Conservation (phyloP, 2,797 vertebrate genomes). For the Oryzias sinensis region DNA sequence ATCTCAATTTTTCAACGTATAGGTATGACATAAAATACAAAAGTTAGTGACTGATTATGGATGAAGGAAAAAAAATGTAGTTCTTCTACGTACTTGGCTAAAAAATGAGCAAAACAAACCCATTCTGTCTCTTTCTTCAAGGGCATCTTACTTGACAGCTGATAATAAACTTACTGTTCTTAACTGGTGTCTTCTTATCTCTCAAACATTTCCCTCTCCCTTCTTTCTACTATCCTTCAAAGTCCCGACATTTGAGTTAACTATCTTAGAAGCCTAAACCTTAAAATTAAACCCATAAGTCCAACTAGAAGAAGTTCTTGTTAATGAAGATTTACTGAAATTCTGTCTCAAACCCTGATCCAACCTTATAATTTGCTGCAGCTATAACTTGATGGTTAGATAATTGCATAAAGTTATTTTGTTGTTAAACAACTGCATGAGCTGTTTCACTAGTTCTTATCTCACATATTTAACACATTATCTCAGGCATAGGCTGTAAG, state of each 20-base stretch:
- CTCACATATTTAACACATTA: too few species aligned
- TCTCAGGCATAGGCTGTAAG: too few species aligned
- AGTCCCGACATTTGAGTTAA: not conserved
- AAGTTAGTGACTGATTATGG: conserved; percentile 2
- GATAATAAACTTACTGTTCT: conserved; percentile 48
- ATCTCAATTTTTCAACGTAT: not conserved
- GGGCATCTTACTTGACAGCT: conserved; percentile 36
- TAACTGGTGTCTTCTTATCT: conserved; percentile 43
- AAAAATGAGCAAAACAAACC: conserved; percentile 25
- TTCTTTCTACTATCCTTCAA: conserved; percentile 37
- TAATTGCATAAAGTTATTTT: too few species aligned
- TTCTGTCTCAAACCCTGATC: too few species aligned
- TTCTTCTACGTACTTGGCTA: conserved; percentile 1
- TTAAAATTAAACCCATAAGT: too few species aligned
- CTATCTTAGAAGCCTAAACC: too few species aligned
- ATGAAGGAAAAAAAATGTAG: conserved; percentile 5
- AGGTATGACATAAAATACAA: conserved; percentile 3
- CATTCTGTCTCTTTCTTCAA: conserved; percentile 41
- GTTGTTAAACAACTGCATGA: too few species aligned
- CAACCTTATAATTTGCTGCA: too few species aligned
- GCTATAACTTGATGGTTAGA: too few species aligned
- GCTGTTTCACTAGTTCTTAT: too few species aligned
- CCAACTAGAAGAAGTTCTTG: too few species aligned
- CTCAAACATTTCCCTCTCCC: conserved; percentile 28
- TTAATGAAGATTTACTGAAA: too few species aligned